Evolutionary conservation across 2,113 vertebrate species (phyloP).

Genomic region (Melospiza georgiana): DNA sequence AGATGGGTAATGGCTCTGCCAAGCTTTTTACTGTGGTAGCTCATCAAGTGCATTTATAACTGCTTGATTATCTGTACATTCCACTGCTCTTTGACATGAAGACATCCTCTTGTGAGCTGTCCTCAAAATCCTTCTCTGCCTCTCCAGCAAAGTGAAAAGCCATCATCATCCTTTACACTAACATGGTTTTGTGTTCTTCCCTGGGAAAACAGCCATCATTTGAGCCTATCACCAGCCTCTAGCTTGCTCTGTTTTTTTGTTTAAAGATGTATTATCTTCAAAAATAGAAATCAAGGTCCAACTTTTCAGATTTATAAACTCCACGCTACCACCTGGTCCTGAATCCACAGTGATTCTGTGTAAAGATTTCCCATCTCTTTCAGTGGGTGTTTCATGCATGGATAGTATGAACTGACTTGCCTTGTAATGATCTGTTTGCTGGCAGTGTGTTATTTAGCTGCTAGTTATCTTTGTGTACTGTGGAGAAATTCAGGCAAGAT

Average conservation of each 20-base stretch:
- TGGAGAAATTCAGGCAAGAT: slow-evolving; percentile 3
- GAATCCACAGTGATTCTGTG: background rate
- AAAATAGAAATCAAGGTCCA: background rate
- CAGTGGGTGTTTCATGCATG: background rate
- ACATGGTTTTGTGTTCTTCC: background rate
- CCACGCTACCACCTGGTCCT: background rate
- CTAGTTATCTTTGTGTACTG: background rate
- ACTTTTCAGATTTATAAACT: background rate
- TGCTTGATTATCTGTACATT: background rate
- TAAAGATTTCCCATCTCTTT: background rate
- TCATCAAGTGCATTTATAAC: background rate
- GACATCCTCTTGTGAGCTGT: background rate
- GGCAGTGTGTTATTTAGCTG: slow-evolving; percentile 5
- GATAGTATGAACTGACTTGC: background rate
- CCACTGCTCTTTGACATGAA: background rate
- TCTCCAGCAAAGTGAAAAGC: background rate
- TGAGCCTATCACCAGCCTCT: background rate
- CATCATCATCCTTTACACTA: background rate
- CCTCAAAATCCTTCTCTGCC: background rate
- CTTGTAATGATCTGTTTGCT: background rate
- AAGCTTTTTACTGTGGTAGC: background rate
- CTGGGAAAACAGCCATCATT: background rate
- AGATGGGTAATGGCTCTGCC: background rate
- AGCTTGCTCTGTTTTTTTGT: background rate
- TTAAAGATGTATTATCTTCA: background rate